Conservation (phyloP, 2,888 invertebrate genomes). For the Gari tellinella region DNA sequence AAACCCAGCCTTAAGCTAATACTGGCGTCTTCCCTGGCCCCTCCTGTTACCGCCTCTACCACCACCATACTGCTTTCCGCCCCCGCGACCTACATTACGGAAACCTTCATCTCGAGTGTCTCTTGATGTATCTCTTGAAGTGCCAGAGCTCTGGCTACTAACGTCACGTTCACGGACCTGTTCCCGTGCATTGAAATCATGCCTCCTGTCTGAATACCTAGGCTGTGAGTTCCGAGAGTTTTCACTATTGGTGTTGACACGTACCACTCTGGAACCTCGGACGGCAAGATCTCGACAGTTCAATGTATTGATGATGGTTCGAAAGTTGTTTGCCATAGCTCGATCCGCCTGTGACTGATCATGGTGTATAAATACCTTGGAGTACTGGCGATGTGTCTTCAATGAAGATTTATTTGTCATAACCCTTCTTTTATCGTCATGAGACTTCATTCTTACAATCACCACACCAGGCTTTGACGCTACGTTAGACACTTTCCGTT, state of each 20-base stretch:
- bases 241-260: not conserved
- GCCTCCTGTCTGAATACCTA: no score
- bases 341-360: not conserved
- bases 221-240: no score
- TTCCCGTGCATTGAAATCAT: no score
- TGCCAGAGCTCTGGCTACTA: no score
- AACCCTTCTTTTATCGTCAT: slow-evolving; percentile 8
- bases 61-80: no score
- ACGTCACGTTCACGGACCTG: no score
- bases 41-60: no score
- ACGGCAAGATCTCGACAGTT: not conserved
- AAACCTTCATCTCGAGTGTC: no score
- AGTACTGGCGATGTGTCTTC: not conserved
- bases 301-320: slow-evolving; percentile 1
- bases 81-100: no score
- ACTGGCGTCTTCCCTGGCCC: no score
- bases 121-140: no score
- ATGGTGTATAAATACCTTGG: slow-evolving; percentile 5
- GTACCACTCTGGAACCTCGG: not conserved
- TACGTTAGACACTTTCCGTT: not conserved
- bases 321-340: slow-evolving; percentile 1
- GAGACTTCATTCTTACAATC: not conserved
- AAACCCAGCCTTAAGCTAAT: no score
- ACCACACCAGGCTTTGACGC: slow-evolving; percentile 10
- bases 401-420: not conserved